Evolutionary conservation across 2,888 invertebrate species (phyloP).

Genomic region (Tachina lurida): DNA sequence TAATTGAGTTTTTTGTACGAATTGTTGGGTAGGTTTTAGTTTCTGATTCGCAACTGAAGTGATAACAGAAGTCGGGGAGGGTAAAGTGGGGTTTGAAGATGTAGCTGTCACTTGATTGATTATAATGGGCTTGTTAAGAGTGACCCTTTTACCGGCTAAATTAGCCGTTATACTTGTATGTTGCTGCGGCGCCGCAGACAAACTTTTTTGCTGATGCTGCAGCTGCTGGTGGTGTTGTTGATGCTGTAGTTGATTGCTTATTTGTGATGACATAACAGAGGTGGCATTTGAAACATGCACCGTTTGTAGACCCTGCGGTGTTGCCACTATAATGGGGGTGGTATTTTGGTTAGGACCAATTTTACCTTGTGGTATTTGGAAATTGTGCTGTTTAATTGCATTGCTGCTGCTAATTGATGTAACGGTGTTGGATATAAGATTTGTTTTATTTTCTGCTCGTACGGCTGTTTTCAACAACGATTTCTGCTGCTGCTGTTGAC

Average conservation of each 20-base stretch:
- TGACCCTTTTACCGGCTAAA: constrained; percentile 76
- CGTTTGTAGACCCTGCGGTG: constrained; percentile 81
- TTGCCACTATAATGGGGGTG: constrained; percentile 81
- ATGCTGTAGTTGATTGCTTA: constrained; percentile 56
- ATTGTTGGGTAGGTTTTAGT: constrained; percentile 63
- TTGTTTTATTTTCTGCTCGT: constrained; percentile 64
- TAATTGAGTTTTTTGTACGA: constrained; percentile 65
- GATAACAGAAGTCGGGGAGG: constrained; percentile 51
- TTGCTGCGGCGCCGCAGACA: constrained; percentile 66
- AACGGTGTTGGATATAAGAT: not conserved
- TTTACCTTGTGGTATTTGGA: constrained; percentile 69
- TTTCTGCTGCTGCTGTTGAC: constrained; percentile 74
- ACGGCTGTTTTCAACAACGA: constrained; percentile 76
- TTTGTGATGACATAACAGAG: constrained; percentile 68
- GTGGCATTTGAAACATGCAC: constrained; percentile 80
- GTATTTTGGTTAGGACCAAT: constrained; percentile 58
- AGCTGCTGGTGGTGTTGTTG: constrained; percentile 42
- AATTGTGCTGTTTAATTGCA: constrained; percentile 52
- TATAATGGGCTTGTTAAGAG: constrained; percentile 79
- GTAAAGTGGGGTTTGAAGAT: not conserved
- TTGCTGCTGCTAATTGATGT: constrained; percentile 10
- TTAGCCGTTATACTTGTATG: constrained; percentile 67
- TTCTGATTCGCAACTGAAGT: constrained; percentile 64
- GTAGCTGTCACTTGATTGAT: constrained; percentile 75
- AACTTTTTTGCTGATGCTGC: constrained; percentile 43